A percentile compares a stretch with the other conserved stretches of the same genome.
These are phyloP conservation scores for Cyprinodon diabolis DNA, from an alignment of 2,797 vertebrate genomes.

Conservation along the genomic window DNA sequence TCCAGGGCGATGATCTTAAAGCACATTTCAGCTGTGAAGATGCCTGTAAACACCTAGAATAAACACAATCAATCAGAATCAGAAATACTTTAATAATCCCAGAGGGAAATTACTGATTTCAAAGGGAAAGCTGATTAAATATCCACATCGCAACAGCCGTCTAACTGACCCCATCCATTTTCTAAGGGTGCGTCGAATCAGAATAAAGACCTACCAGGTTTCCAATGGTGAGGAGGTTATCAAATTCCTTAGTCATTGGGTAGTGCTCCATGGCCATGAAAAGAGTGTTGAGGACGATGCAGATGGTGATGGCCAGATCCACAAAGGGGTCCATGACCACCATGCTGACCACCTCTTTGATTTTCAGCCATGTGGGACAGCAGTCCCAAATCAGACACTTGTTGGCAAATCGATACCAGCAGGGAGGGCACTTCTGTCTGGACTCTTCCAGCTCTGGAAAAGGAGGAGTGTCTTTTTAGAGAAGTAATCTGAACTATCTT, in stretches of 20 bases:
- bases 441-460: constrained; percentile 94
- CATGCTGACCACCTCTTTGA: constrained; percentile 88
- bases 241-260: constrained; percentile 92
- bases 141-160: background rate
- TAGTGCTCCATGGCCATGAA: constrained; percentile 99
- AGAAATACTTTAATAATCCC: too few species aligned
- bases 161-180: background rate
- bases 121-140: background rate
- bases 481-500: background rate
- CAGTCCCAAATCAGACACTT: constrained; percentile 97
- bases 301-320: constrained; percentile 96
- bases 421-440: constrained; percentile 95
- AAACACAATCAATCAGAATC: too few species aligned
- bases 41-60: constrained; percentile 93
- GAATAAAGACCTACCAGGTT: constrained; percentile 85
- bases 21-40: constrained; percentile 98
- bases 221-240: constrained; percentile 88
- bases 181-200: background rate
- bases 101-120: too few species aligned
- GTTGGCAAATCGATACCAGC: constrained; percentile 98
- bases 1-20: constrained; percentile 95
- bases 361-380: constrained; percentile 89
- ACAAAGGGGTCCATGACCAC: constrained; percentile 98
- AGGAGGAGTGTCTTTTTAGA: background rate
- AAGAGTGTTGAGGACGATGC: constrained; percentile 96